A percentile compares a stretch with the other conserved stretches of the same genome.
These are phyloP conservation scores for Aporophyla nigra DNA, from an alignment of 2,888 invertebrate species.

Conservation along the genomic window DNA sequence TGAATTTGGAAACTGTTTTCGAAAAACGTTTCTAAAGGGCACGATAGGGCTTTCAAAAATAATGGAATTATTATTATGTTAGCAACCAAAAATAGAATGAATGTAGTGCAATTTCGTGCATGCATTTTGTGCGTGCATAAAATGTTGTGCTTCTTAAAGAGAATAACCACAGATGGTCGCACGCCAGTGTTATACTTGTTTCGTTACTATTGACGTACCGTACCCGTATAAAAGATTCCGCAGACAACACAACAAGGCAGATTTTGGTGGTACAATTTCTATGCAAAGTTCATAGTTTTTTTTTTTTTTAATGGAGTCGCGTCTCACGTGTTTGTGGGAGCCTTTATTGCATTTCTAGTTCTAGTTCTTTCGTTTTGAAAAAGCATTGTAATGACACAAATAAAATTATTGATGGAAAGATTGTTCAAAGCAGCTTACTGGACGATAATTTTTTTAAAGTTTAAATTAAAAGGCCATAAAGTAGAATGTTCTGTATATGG, in stretches of 20 bases:
- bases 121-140: neutral
- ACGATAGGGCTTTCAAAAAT: constrained; percentile 2
- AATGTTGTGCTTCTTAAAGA: neutral
- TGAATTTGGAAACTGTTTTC: too few relatives aligned
- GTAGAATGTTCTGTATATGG: constrained; percentile 18
- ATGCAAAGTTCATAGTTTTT: too few relatives aligned
- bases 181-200: too few relatives aligned
- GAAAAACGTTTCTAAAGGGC: neutral
- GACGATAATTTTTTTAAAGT: neutral
- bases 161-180: neutral
- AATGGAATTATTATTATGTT: neutral
- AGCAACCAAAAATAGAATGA: neutral
- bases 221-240: neutral
- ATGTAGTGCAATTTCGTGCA: neutral
- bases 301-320: too few relatives aligned
- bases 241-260: too few relatives aligned
- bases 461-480: constrained; percentile 6
- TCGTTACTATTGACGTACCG: neutral
- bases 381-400: neutral
- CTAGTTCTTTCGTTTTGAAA: neutral
- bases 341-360: constrained; percentile 8
- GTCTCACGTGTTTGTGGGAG: too few relatives aligned
- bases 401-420: neutral
- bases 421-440: constrained; percentile 15
- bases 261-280: too few relatives aligned